A percentile compares a stretch with the other conserved stretches of the same genome.
phyloP scores from a whole-genome alignment of 1,140 invertebrate genomes.

The Chironomus tepperi region DNA sequence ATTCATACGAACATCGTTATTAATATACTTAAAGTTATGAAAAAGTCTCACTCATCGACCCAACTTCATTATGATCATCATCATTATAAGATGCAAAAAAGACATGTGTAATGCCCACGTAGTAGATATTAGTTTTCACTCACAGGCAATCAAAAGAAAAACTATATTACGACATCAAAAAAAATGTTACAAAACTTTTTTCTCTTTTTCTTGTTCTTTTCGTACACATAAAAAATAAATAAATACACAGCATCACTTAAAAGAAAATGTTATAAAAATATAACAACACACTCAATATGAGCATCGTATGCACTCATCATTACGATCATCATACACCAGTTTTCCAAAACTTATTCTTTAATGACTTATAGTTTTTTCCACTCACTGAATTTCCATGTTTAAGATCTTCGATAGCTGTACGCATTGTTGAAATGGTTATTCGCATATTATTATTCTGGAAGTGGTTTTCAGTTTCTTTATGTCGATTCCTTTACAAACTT shows the following conservation, averaged over 20 bases:
- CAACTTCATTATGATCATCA: too few species aligned
- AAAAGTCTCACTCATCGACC: too few species aligned
- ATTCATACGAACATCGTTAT: too few species aligned
- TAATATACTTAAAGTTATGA: too few species aligned
- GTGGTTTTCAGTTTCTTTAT: background rate
- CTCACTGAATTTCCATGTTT: slow-evolving; percentile 14
- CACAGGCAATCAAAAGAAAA: background rate
- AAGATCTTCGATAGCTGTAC: slow-evolving; percentile 5
- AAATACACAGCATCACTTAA: slow-evolving; percentile 6
- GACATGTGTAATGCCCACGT: too few species aligned
- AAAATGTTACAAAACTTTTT: background rate
- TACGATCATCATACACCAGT: background rate
- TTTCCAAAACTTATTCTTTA: background rate
- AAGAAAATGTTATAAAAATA: background rate
- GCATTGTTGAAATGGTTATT: background rate
- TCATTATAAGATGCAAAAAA: too few species aligned
- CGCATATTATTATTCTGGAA: slow-evolving; percentile 1
- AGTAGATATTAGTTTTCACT: background rate
- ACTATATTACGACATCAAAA: background rate
- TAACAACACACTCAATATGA: background rate
- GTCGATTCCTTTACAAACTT: background rate
- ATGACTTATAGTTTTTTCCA: slow-evolving; percentile 14
- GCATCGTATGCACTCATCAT: background rate
- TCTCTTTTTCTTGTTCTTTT: too few species aligned
- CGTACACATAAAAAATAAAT: background rate